These are phyloP conservation scores for Drosophila mulleri DNA, from an alignment of 2,888 invertebrate species.

Conservation along the genomic window DNA sequence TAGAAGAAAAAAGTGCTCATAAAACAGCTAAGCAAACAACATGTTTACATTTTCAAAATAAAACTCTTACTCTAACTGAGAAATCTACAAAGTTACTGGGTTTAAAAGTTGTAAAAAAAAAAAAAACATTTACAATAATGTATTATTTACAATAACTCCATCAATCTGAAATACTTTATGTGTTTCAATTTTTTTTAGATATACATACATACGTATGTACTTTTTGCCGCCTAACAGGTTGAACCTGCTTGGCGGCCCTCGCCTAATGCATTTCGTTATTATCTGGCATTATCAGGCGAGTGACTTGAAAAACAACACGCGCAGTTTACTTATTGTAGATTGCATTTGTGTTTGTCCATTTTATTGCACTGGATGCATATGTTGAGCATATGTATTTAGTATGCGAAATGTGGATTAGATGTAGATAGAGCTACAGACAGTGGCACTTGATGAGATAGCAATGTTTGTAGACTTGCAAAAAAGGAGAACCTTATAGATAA, in stretches of 20 bases:
- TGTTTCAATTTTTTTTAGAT: no score
- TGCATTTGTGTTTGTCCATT: constrained; percentile 26
- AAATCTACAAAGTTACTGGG: no score
- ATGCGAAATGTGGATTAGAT: neutral
- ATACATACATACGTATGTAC: no score
- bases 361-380: neutral
- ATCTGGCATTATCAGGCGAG: constrained; percentile 37
- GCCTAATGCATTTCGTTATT: constrained; percentile 17
- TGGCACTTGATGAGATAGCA: neutral
- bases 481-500: neutral
- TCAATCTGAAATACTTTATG: no score
- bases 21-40: no score
- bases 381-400: neutral
- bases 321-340: neutral
- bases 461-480: neutral
- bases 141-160: no score
- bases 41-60: no score
- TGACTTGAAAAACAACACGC: constrained; percentile 32
- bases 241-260: constrained; percentile 17
- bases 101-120: no score
- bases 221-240: neutral
- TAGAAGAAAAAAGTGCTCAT: no score
- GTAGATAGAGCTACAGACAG: neutral
- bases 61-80: no score
- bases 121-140: no score